These are phyloP conservation scores for Cylloceria caligata DNA, from an alignment of 2,888 invertebrate species.

Conservation along the genomic window DNA sequence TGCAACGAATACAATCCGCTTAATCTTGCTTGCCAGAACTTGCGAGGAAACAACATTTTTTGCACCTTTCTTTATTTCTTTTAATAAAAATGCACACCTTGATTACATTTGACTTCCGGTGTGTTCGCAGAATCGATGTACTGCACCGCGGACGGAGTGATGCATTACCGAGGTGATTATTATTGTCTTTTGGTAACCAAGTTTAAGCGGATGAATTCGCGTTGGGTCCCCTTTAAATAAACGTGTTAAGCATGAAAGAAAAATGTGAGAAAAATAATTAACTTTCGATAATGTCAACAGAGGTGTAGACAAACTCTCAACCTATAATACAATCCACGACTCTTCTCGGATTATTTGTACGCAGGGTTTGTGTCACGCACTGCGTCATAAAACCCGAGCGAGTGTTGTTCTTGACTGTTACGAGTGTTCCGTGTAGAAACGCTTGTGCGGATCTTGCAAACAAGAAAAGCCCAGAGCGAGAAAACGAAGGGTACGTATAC, in stretches of 20 bases:
- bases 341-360: slow-evolving; percentile 55
- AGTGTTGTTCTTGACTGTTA: slow-evolving; percentile 59
- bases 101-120: slow-evolving; percentile 68
- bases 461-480: slow-evolving; percentile 40
- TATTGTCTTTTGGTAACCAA: slow-evolving; percentile 44
- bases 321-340: slow-evolving; percentile 35
- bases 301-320: slow-evolving; percentile 30
- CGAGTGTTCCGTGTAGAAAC: slow-evolving; percentile 51
- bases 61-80: neutral
- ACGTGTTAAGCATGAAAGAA: neutral
- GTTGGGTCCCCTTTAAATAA: slow-evolving; percentile 1
- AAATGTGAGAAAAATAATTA: neutral
- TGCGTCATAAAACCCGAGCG: slow-evolving; percentile 63
- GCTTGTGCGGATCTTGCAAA: slow-evolving; percentile 58
- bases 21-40: slow-evolving; percentile 71
- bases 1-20: slow-evolving; percentile 65
- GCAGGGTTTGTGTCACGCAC: slow-evolving; percentile 54
- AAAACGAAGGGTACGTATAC: slow-evolving; percentile 53
- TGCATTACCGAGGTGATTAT: slow-evolving; percentile 76
- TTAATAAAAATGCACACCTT: slow-evolving; percentile 33
- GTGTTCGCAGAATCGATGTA: slow-evolving; percentile 75
- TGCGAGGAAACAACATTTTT: neutral
- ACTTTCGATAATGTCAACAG: neutral
- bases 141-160: slow-evolving; percentile 73
- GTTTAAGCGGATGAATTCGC: slow-evolving; percentile 50